Evolutionary conservation across 2,797 vertebrate species (phyloP).

Genomic region (Scyliorhinus canicula): DNA sequence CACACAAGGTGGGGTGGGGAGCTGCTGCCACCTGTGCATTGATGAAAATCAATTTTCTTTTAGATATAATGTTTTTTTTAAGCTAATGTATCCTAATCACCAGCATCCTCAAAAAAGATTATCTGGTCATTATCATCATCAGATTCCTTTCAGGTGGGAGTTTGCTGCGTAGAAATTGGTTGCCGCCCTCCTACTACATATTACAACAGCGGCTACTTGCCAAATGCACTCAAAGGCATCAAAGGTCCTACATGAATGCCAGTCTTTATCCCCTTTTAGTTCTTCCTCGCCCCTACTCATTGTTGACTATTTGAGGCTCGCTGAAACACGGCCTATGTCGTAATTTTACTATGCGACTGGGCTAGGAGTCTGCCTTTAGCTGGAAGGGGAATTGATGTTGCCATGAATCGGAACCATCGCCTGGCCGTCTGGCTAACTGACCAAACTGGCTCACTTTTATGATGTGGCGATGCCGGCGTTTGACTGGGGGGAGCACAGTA

Average conservation of each 20-base stretch:
- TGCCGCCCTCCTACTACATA: no score
- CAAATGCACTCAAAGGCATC: neutral
- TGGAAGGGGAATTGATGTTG: neutral
- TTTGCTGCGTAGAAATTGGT: no score
- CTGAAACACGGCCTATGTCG: neutral
- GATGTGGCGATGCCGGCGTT: no score
- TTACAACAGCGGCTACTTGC: no score
- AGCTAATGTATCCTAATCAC: no score
- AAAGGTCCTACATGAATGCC: neutral
- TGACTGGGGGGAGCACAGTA: no score
- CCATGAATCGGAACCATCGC: neutral
- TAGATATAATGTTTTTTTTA: neutral
- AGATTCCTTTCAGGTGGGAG: neutral
- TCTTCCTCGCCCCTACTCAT: neutral
- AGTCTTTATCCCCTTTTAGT: neutral
- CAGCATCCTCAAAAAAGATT: no score
- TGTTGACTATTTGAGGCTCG: neutral
- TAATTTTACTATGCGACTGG: neutral
- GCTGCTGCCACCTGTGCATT: neutral
- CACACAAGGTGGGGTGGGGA: no score
- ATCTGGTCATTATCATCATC: no score
- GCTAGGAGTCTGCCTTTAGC: neutral
- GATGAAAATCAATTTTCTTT: neutral
- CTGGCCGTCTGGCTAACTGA: neutral
- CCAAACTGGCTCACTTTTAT: no score